Evolutionary conservation across 1,140 invertebrate species (phyloP).

Genomic region (Listronotus oregonensis): DNA sequence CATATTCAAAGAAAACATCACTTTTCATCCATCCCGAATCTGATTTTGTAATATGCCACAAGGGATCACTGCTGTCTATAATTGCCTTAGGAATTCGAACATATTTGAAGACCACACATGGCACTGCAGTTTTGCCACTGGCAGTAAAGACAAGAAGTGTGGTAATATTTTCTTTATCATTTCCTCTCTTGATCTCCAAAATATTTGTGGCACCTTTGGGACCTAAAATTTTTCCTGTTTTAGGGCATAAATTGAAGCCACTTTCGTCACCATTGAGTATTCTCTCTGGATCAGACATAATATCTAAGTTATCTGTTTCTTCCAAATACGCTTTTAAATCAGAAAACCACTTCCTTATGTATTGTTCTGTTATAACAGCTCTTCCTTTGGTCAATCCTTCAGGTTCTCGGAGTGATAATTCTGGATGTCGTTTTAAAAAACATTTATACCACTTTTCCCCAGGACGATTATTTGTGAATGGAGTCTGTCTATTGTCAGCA

Average conservation of each 20-base stretch:
- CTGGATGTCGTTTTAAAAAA: conserved; percentile 27
- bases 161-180: conserved; percentile 50
- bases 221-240: conserved; percentile 45
- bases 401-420: conserved; percentile 21
- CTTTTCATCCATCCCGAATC: too few relatives aligned
- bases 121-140: conserved; percentile 35
- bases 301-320: too few relatives aligned
- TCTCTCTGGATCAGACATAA: conserved; percentile 25
- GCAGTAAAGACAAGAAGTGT: conserved; percentile 47
- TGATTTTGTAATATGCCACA: conserved; percentile 51
- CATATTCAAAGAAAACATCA: conserved; percentile 23
- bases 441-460: conserved; percentile 26
- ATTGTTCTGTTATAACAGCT: conserved; percentile 29
- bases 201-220: conserved; percentile 45
- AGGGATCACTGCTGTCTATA: conserved; percentile 36
- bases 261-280: conserved; percentile 43
- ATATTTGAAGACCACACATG: conserved; percentile 22
- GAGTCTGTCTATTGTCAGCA: conserved; percentile 30
- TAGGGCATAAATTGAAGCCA: conserved; percentile 44
- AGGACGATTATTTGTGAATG: conserved; percentile 32
- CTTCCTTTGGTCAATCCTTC: conserved; percentile 21
- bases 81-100: conserved; percentile 39
- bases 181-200: conserved; percentile 41
- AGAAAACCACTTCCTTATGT: conserved; percentile 28
- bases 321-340: conserved; percentile 32